A percentile compares a stretch with the other conserved stretches of the same genome.
These are phyloP conservation scores for Orthosia cruda DNA, from an alignment of 2,888 invertebrate genomes.

Conservation along the genomic window DNA sequence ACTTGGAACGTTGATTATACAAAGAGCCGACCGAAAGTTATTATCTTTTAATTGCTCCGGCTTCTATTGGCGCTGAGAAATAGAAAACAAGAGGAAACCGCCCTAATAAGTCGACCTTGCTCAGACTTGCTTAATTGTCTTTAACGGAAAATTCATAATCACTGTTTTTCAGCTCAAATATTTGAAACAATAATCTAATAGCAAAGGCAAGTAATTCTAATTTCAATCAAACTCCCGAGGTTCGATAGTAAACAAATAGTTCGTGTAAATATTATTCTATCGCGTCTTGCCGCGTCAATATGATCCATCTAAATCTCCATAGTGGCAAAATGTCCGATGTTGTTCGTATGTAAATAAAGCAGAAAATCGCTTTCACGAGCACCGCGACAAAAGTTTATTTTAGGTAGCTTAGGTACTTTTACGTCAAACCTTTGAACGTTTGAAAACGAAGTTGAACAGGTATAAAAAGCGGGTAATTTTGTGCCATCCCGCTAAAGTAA, in stretches of 20 bases:
- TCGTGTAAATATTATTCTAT: conserved; percentile 53
- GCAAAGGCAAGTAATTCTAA: conserved; percentile 25
- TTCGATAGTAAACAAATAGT: conserved; percentile 49
- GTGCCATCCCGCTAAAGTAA: conserved; percentile 26
- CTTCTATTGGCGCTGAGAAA: conserved; percentile 34
- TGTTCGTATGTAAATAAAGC: conserved; percentile 61
- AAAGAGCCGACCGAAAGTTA: conserved; percentile 45
- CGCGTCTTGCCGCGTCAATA: conserved; percentile 36
- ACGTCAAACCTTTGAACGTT: conserved; percentile 69
- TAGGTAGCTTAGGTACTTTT: conserved; percentile 63
- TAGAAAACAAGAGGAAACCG: conserved; percentile 36
- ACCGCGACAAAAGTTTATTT: conserved; percentile 70
- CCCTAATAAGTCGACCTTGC: conserved; percentile 24
- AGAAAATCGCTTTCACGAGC: conserved; percentile 64
- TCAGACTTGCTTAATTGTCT: conserved; percentile 38
- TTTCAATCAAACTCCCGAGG: conserved; percentile 23
- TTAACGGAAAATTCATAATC: conserved; percentile 18
- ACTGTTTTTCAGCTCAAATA: conserved; percentile 6
- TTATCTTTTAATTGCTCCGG: conserved; percentile 53
- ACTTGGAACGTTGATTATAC: conserved; percentile 32
- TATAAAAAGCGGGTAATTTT: conserved; percentile 28
- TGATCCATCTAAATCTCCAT: conserved; percentile 28
- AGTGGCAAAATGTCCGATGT: conserved; percentile 48
- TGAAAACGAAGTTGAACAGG: conserved; percentile 43
- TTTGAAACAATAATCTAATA: conserved; percentile 18